Evolutionary conservation across 1,140 invertebrate genomes (phyloP), one percentile per base, ranked within the genome.

Genomic region (Drosophila setifemur): DNA sequence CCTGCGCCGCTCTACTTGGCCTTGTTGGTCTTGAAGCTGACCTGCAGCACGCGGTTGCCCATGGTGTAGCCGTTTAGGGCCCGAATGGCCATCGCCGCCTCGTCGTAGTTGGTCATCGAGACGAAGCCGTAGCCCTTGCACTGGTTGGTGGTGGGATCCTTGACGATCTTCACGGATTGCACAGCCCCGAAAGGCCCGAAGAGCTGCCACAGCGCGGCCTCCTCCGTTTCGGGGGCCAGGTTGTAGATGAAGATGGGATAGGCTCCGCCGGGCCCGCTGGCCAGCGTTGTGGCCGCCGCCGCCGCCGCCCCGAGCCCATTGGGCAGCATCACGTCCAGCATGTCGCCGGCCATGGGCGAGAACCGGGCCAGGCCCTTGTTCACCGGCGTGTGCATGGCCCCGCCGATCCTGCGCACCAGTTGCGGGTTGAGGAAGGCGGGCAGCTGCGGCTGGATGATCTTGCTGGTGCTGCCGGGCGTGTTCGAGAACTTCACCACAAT

Each of bases 181-280:
- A 99, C 98, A 82, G 98, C 98, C 86, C 98, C 98, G 92, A 99
- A 99, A 40, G 98, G 98, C 44, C 98, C 98, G 91, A 99, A 99
- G 63, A 99, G 92, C 91, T 99, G 97, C 98, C 98, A 99, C 55
- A 99, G 92, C 50, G 98, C 96, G 90, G 97, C 96, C 91, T 99
- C 98, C 91, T 99, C 98, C 0, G 98, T 98, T 91, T 99, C 98
- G 2, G 98, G 97, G 12, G 97, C 97, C 87, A 99, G 92, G 92
- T 99, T 99, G 93, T 99, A 99, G 44, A 99, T 97, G 91, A 99
- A 99, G 91, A 99, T 98, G 91, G 97, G 98, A 96, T 97, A 99
- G 47, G 96, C 97, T 71, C 96, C 96, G 2, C 90, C 89, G 0
- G 90, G 90, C 1, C 88, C 85, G 45, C 78, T 85, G 35, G 86